Percentiles rank a stretch among this genome's conserved stretches.
phyloP scores from a whole-genome alignment of 1,140 invertebrate genomes.

The Doryteuthis pealeii region DNA sequence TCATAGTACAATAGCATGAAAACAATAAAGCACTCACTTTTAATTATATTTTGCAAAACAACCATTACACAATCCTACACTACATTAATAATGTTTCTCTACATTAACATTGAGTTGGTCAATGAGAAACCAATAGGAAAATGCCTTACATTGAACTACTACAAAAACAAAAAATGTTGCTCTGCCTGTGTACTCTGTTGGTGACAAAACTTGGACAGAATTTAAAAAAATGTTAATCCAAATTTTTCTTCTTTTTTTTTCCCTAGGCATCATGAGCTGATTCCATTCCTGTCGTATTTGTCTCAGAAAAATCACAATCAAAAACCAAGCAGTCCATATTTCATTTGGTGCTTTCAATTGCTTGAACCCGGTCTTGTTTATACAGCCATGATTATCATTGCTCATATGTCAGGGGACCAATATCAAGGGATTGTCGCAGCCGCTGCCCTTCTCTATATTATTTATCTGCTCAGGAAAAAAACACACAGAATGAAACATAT shows the following conservation, averaged over 20 bases:
- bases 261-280: conserved; percentile 38
- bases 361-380: conserved; percentile 34
- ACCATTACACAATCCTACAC: too few species aligned
- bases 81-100: too few species aligned
- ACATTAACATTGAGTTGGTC: too few species aligned
- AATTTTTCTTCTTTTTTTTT: conserved; percentile 7
- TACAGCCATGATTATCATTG: conserved; percentile 21
- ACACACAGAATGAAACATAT: conserved; percentile 46
- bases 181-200: too few species aligned
- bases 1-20: too few species aligned
- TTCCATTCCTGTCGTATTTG: conserved; percentile 29
- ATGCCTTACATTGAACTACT: too few species aligned
- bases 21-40: too few species aligned
- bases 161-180: too few species aligned
- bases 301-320: conserved; percentile 20
- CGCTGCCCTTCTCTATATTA: conserved; percentile 23
- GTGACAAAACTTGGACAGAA: too few species aligned
- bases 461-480: conserved; percentile 19
- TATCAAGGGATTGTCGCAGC: conserved; percentile 37
- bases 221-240: too few species aligned
- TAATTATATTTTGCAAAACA: too few species aligned
- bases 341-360: conserved; percentile 42
- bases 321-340: conserved; percentile 22
- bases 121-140: too few species aligned
- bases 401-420: conserved; percentile 13